Evolutionary conservation across 2,113 vertebrate genomes (phyloP).

Genomic region (Cygnus buccinator): DNA sequence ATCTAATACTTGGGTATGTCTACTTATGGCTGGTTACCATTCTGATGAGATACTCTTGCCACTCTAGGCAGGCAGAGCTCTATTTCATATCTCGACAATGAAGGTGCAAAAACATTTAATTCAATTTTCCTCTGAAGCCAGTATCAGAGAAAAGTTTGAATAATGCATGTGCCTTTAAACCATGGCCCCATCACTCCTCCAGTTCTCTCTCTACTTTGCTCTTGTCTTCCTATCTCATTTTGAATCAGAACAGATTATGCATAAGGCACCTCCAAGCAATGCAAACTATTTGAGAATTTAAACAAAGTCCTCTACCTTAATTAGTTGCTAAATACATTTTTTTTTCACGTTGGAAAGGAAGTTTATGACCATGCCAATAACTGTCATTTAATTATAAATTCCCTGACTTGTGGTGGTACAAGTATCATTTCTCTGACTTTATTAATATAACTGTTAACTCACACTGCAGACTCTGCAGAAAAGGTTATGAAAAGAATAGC

Average conservation of each 20-base stretch:
- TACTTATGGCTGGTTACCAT: background rate
- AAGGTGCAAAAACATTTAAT: background rate
- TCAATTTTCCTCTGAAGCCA: background rate
- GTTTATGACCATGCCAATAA: background rate
- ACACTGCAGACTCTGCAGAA: background rate
- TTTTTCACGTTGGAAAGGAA: background rate
- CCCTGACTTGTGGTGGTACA: background rate
- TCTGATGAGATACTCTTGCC: background rate
- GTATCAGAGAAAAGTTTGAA: constrained; percentile 3
- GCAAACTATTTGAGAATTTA: constrained; percentile 4
- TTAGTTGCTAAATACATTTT: constrained; percentile 16
- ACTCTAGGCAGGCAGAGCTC: background rate
- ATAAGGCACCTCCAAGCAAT: background rate
- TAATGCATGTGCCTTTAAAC: constrained; percentile 38
- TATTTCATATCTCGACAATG: background rate
- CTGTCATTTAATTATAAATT: background rate
- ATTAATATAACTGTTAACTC: background rate
- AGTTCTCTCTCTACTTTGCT: background rate
- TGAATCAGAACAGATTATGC: constrained; percentile 4
- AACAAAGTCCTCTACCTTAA: constrained; percentile 28
- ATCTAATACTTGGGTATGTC: background rate
- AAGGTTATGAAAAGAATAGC: background rate
- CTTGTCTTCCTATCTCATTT: constrained; percentile 24
- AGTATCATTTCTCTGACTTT: background rate
- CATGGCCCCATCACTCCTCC: background rate